Conservation (phyloP, 2,888 invertebrate species). For the Cryptocephalus primarius region DNA sequence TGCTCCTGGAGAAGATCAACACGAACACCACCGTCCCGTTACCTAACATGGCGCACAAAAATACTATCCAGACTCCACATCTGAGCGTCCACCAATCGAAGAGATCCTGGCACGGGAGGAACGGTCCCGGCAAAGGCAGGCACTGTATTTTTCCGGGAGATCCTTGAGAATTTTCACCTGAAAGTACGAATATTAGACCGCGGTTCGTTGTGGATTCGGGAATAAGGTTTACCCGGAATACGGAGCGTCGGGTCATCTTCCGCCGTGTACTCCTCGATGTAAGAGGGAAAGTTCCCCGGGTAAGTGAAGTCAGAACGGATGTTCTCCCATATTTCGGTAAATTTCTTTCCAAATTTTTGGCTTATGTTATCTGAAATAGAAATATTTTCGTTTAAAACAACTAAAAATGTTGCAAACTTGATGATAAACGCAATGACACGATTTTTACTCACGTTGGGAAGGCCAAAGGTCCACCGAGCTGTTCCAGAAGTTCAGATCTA, state of each 20-base stretch:
- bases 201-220: constrained; percentile 59
- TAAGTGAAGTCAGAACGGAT: constrained; percentile 60
- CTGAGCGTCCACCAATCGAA: constrained; percentile 97
- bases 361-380: constrained; percentile 54
- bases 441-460: constrained; percentile 56
- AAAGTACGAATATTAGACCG: constrained; percentile 28
- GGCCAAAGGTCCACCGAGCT: constrained; percentile 75
- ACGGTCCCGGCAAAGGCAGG: constrained; percentile 81
- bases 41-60: constrained; percentile 87
- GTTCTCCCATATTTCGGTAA: constrained; percentile 58
- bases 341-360: constrained; percentile 58
- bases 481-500: constrained; percentile 70
- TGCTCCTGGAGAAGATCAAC: constrained; percentile 77
- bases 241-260: constrained; percentile 42
- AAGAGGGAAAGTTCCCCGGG: constrained; percentile 57
- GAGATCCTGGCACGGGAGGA: constrained; percentile 88
- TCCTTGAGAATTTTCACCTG: constrained; percentile 5
- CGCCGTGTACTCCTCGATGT: constrained; percentile 62
- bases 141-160: constrained; percentile 53
- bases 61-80: constrained; percentile 96
- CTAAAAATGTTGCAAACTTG: neutral
- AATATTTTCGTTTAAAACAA: neutral
- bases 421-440: too few species aligned
- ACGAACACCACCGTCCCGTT: constrained; percentile 95
- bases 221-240: constrained; percentile 22